phyloP scores from a whole-genome alignment of 2,888 invertebrate genomes.

The Choreutis nemorana region DNA sequence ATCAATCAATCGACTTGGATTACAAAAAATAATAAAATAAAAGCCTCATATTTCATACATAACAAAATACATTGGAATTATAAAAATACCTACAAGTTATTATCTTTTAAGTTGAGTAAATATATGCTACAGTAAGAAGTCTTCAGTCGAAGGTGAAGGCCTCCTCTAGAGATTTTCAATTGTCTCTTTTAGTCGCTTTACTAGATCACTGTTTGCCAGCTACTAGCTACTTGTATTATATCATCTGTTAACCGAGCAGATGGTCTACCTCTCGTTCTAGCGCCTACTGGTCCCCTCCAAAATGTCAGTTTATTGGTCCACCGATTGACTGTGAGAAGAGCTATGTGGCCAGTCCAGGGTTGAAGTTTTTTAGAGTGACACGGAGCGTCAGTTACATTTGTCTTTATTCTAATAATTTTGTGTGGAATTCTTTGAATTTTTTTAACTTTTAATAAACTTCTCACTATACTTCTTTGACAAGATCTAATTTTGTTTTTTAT shows the following conservation, averaged over 20 bases:
- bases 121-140: too few relatives aligned
- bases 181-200: background rate
- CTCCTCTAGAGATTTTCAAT: background rate
- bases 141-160: background rate
- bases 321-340: background rate
- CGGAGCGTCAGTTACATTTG: background rate
- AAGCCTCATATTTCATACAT: too few relatives aligned
- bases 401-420: too few relatives aligned
- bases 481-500: too few relatives aligned
- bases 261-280: background rate
- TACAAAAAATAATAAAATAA: too few relatives aligned
- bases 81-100: too few relatives aligned
- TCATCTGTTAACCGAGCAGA: background rate
- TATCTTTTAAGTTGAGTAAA: too few relatives aligned
- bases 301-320: background rate
- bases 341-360: background rate
- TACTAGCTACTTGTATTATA: background rate
- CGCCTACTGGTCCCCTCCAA: background rate
- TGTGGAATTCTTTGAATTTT: too few relatives aligned
- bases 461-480: too few relatives aligned
- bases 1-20: too few relatives aligned
- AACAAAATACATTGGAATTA: too few relatives aligned
- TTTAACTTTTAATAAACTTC: too few relatives aligned
- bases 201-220: background rate
- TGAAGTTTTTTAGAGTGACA: background rate